These are phyloP conservation scores for Cepaea hortensis DNA, from an alignment of 2,888 invertebrate species.

Conservation along the genomic window DNA sequence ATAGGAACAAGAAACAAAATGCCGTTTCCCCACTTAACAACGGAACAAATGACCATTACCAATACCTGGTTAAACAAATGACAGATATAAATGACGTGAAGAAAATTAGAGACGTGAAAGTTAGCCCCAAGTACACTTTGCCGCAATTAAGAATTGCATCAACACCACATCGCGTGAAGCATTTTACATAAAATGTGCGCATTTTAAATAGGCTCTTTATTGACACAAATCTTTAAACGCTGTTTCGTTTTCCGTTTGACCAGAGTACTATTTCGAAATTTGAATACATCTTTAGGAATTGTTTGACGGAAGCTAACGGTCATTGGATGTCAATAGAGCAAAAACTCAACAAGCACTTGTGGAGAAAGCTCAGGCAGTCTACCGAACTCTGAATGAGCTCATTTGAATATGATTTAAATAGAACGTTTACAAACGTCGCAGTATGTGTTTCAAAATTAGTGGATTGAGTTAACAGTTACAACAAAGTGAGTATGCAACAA, in stretches of 20 bases:
- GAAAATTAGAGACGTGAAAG: not conserved
- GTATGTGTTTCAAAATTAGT: no score
- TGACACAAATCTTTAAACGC: not conserved
- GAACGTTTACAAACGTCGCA: no score
- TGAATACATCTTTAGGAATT: slow-evolving; percentile 26
- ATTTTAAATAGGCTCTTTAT: slow-evolving; percentile 19
- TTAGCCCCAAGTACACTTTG: not conserved
- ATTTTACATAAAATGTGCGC: slow-evolving; percentile 22
- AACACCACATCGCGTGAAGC: not conserved
- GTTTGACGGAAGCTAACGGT: slow-evolving; percentile 1
- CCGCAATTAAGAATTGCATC: not conserved
- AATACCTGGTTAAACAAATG: no score
- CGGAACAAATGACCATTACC: no score
- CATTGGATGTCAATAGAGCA: not conserved
- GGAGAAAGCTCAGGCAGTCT: not conserved
- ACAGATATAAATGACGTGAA: not conserved
- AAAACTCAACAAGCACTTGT: slow-evolving; percentile 16
- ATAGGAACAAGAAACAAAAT: no score
- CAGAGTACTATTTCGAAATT: slow-evolving; percentile 1
- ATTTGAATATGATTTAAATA: not conserved
- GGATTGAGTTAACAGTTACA: no score
- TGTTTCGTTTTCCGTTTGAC: not conserved
- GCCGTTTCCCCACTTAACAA: no score
- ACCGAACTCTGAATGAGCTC: not conserved
- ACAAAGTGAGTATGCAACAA: no score